phyloP scores from a whole-genome alignment of 1,140 invertebrate genomes.

The Bombus superbus region DNA sequence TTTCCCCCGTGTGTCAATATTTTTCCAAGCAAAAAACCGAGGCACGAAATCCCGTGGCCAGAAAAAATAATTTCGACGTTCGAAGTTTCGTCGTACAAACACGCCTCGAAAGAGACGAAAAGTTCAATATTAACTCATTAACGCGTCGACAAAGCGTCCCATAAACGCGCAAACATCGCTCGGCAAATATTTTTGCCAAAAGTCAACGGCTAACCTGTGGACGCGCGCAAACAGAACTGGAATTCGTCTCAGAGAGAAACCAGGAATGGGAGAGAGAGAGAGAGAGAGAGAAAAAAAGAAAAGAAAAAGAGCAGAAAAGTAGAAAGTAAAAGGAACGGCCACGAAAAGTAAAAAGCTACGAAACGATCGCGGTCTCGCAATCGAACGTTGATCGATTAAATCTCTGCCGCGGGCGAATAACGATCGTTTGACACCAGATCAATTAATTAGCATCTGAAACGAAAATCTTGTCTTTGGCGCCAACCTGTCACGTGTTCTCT shows the following conservation, averaged over 20 bases:
- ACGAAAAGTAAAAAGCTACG: not conserved
- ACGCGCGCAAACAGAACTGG: not conserved
- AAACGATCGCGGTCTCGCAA: constrained; percentile 6
- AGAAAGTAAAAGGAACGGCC: not conserved
- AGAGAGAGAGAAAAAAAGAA: too few relatives aligned
- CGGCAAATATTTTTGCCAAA: constrained; percentile 29
- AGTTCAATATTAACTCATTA: constrained; percentile 46
- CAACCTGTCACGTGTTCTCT: constrained; percentile 17
- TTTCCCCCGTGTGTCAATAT: not conserved
- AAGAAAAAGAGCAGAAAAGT: not conserved
- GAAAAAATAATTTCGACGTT: not conserved
- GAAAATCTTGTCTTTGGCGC: constrained; percentile 41
- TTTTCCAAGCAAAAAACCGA: not conserved
- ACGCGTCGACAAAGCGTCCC: constrained; percentile 19
- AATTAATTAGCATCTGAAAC: constrained; percentile 17
- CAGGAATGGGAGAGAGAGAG: not conserved
- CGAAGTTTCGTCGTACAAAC: not conserved
- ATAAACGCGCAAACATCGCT: constrained; percentile 16
- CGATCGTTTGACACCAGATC: not conserved
- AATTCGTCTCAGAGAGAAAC: not conserved
- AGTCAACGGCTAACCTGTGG: not conserved
- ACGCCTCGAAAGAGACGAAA: constrained; percentile 7
- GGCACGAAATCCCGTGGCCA: not conserved
- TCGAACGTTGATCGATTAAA: not conserved
- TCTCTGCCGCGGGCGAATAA: not conserved